Base-by-base conservation (phyloP, 2,888 invertebrate species). In the Sycophila texana region DNA sequence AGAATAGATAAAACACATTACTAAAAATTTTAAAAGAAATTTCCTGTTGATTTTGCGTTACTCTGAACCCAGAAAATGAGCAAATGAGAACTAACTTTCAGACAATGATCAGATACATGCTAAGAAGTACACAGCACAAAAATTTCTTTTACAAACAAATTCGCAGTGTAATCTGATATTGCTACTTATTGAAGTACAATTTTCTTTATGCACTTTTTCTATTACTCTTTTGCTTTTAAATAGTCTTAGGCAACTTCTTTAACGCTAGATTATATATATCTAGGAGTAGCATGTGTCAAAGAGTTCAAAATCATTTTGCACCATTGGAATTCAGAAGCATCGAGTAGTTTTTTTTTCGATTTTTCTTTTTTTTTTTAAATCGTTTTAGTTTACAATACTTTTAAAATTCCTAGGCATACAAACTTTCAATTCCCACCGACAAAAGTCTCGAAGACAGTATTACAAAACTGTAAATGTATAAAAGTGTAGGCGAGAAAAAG, bases 381-480 rank as follows among this genome's bases (percentile, higher is more conserved):
- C 60, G 47, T 22, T 78, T 73, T 53, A 63, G 61, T 67, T 63
- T 53, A 78, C 68, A 73, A 60, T 73, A 65, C 51, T 77, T 55
- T 20, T 66, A 71, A 79, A 76, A 79, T 79, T 74, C 73, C 75
- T 76, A 76, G 73, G 76, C 76, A 78, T 78, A 78, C 61, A 66
- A 79, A 79, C 58, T 79, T 75, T 81, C 78, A 81, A 81, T 81
- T 81, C 75, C 73, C 67, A 67, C 66, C 30, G 65, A 73, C 58
- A 79, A 66, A 75, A 73, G 68, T 73, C 51, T 78, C 71, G 39
- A 71, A 47, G 72, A 58, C 53, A 68, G 18, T 68, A 57, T 60
- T 79, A 81, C 58, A 81, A 81, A 81, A 81, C 68, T 88, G 88
- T 87, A 88, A 88, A 88, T 87, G 85, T 89, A 88, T 88, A 89